Conservation (phyloP, 1,140 invertebrate species). For the Gryllus bimaculatus region DNA sequence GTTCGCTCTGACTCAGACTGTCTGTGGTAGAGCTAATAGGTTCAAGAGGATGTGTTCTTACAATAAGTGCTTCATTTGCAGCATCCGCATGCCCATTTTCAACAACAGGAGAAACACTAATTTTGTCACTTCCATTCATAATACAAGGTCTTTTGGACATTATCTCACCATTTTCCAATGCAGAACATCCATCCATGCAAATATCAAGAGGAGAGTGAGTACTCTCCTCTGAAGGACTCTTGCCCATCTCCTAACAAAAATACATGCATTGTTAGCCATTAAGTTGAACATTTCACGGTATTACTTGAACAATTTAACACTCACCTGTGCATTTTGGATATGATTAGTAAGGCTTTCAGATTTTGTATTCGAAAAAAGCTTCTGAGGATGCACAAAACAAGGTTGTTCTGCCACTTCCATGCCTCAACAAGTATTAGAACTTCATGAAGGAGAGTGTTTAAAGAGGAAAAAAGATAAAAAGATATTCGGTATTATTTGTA, state of each 20-base stretch:
- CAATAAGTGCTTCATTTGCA: background rate
- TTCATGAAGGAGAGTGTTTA: too few relatives aligned
- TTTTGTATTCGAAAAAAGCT: background rate
- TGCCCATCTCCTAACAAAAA: background rate
- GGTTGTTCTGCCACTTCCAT: too few relatives aligned
- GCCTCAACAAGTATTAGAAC: too few relatives aligned
- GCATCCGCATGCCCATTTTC: slow-evolving; percentile 11
- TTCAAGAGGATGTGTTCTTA: background rate
- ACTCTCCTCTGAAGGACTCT: background rate
- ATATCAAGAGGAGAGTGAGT: background rate
- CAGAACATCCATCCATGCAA: background rate
- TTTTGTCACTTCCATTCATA: background rate
- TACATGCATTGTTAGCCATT: too few relatives aligned
- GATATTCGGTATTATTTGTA: too few relatives aligned
- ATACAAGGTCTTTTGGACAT: background rate
- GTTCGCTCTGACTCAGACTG: slow-evolving; percentile 22
- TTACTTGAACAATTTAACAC: background rate
- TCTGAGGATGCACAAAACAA: background rate
- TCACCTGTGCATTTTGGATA: background rate
- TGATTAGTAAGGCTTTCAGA: background rate
- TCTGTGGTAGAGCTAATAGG: background rate
- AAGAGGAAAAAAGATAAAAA: too few relatives aligned
- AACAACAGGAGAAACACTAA: background rate
- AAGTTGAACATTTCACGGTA: too few relatives aligned
- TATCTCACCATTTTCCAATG: background rate